A percentile compares a stretch with the other conserved stretches of the same genome.
These are phyloP conservation scores for Capromys pilorides DNA, from an alignment of 2,797 vertebrate genomes.

Conservation along the genomic window DNA sequence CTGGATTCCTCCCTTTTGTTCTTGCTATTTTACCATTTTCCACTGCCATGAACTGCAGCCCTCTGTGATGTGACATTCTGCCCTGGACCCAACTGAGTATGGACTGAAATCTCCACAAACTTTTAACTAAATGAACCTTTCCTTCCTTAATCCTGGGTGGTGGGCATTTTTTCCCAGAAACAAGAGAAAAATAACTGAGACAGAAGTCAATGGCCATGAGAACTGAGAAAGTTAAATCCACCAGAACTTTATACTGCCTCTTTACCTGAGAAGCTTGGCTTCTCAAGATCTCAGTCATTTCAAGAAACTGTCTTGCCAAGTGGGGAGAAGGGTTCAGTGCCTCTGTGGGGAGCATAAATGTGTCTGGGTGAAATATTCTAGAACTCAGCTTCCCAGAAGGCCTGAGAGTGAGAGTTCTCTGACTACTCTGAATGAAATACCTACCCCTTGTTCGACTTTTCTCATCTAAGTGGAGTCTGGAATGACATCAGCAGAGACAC, in stretches of 20 bases:
- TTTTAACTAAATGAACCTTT: no score
- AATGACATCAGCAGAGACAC: not conserved
- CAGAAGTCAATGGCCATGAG: not conserved
- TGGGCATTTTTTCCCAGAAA: no score
- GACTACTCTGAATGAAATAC: not conserved
- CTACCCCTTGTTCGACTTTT: not conserved
- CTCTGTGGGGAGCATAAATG: not conserved
- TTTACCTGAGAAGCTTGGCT: not conserved
- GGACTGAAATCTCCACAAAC: no score
- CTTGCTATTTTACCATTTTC: no score
- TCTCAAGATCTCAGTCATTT: not conserved
- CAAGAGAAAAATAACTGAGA: no score
- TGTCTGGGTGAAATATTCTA: not conserved
- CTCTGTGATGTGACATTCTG: no score
- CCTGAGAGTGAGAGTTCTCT: not conserved
- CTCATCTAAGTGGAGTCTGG: not conserved
- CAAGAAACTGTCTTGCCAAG: not conserved
- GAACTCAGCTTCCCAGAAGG: no score
- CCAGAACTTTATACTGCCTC: not conserved
- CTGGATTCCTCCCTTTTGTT: no score
- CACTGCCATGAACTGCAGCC: no score
- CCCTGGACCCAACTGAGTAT: no score
- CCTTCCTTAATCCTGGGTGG: no score
- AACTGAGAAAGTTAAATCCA: no score
- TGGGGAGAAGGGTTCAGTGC: not conserved